Evolutionary conservation across 2,797 vertebrate species (phyloP).

Genomic region (Epinephelus malabaricus): DNA sequence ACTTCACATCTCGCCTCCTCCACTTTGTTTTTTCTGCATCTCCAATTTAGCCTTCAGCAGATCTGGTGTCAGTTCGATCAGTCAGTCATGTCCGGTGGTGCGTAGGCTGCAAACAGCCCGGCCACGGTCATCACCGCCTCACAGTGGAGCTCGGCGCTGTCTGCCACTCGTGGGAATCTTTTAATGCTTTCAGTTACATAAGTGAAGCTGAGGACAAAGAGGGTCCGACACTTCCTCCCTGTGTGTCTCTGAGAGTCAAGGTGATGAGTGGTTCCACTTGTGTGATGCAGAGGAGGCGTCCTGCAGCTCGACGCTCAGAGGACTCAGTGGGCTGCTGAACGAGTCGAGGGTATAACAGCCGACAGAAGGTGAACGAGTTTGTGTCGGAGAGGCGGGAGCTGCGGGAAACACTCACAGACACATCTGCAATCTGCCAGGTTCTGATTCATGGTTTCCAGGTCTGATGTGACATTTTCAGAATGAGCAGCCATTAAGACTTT

Average conservation of each 20-base stretch:
- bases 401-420: neutral
- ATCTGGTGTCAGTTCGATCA: neutral
- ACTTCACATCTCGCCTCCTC: neutral
- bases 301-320: neutral
- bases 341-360: neutral
- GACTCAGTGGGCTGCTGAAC: constrained; percentile 5
- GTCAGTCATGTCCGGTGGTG: neutral
- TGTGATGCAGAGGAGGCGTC: constrained; percentile 11
- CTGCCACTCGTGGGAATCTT: constrained; percentile 10
- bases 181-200: neutral
- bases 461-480: constrained; percentile 43
- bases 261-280: constrained; percentile 4
- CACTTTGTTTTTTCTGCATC: neutral
- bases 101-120: constrained; percentile 28
- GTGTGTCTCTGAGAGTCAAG: neutral
- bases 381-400: neutral
- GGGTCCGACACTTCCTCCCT: neutral
- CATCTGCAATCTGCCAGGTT: neutral
- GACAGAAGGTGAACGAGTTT: neutral
- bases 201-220: constrained; percentile 1
- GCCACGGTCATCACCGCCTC: constrained; percentile 21
- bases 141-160: constrained; percentile 1
- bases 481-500: neutral
- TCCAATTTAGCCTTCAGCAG: neutral
- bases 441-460: constrained; percentile 27